These are phyloP conservation scores for Halcyon chelicuti DNA, from an alignment of 2,797 vertebrate species.

Conservation along the genomic window DNA sequence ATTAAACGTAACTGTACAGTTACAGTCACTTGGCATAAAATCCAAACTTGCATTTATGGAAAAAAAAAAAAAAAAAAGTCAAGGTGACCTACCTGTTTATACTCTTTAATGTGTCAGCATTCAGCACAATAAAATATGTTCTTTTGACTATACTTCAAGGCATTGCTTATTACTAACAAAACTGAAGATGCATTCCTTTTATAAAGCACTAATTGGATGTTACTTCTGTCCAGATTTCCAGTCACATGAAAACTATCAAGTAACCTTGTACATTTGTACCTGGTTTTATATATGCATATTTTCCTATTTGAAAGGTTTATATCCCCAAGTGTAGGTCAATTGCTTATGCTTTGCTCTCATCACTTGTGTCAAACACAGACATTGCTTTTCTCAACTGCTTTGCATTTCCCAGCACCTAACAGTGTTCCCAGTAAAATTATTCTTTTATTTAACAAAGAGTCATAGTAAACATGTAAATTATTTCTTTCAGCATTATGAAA, in stretches of 20 bases:
- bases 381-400: background rate
- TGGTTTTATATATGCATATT: background rate
- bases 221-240: background rate
- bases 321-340: background rate
- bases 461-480: background rate
- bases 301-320: background rate
- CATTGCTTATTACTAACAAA: background rate
- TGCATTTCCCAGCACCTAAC: background rate
- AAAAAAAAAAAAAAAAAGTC: background rate
- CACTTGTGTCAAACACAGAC: background rate
- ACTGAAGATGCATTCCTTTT: background rate
- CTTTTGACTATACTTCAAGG: background rate
- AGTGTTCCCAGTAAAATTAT: background rate
- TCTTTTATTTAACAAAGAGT: background rate
- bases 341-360: background rate
- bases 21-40: background rate
- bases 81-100: background rate
- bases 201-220: background rate
- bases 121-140: background rate
- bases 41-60: background rate
- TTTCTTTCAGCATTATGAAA: background rate
- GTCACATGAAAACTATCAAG: background rate
- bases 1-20: accelerated
- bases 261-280: background rate
- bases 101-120: background rate